These are phyloP conservation scores for Stercorarius parasiticus DNA, from an alignment of 2,113 vertebrate species.

Conservation along the genomic window DNA sequence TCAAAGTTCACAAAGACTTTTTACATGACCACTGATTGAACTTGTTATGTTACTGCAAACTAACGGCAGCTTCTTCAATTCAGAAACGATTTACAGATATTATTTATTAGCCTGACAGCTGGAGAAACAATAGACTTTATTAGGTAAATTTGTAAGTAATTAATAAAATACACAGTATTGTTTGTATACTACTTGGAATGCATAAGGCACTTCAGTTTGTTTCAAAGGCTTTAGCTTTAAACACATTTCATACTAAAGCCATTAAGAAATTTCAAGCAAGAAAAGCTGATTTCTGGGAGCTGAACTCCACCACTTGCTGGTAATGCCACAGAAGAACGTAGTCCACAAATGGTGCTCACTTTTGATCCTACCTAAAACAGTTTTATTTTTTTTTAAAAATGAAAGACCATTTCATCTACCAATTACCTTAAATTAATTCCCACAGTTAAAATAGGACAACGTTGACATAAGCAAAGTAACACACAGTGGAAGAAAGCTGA, in stretches of 20 bases:
- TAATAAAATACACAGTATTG: neutral
- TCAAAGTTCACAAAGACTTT: neutral
- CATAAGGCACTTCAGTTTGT: neutral
- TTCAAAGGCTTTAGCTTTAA: neutral
- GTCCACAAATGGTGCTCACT: neutral
- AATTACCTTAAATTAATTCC: neutral
- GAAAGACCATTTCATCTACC: neutral
- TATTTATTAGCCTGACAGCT: neutral
- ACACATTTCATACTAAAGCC: neutral
- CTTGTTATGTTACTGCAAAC: neutral
- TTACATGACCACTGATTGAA: neutral
- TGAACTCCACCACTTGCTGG: neutral
- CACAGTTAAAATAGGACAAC: neutral
- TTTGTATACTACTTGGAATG: neutral
- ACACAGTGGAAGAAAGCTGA: neutral
- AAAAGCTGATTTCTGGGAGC: neutral
- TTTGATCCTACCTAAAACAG: neutral
- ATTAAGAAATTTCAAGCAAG: neutral
- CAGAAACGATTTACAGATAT: neutral
- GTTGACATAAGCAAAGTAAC: neutral
- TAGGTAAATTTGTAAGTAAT: too few relatives aligned
- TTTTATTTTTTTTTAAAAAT: neutral
- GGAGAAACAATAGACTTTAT: neutral
- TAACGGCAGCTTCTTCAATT: neutral
- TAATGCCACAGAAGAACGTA: neutral